These are phyloP conservation scores for Enteromius viviparus DNA, from an alignment of 2,797 vertebrate species.

Conservation along the genomic window DNA sequence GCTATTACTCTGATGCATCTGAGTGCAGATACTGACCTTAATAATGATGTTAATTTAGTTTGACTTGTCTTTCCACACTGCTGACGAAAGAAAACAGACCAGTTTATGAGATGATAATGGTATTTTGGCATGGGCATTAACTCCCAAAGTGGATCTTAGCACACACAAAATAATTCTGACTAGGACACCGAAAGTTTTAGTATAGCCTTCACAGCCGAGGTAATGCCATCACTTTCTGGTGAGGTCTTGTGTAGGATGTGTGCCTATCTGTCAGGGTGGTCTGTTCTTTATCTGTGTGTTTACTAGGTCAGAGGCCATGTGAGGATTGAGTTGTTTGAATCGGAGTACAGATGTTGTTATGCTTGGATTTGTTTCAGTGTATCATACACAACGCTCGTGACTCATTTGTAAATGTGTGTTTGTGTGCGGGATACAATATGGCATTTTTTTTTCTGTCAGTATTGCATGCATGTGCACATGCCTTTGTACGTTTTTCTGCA, in stretches of 20 bases:
- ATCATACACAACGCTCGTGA: not conserved
- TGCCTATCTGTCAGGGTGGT: conserved; percentile 1
- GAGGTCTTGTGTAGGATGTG: conserved; percentile 8
- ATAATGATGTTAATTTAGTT: conserved; percentile 8
- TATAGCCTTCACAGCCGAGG: not conserved
- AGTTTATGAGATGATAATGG: conserved; percentile 28
- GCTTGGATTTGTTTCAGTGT: not conserved
- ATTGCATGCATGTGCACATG: not conserved
- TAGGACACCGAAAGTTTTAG: not conserved
- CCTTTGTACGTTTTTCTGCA: conserved; percentile 15
- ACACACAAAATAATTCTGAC: not conserved
- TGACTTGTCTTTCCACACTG: not conserved
- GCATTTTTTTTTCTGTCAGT: not conserved
- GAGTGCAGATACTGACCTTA: not conserved
- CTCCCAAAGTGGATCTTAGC: not conserved
- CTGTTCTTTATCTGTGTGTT: conserved; percentile 11
- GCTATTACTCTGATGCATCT: not conserved
- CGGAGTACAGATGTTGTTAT: conserved; percentile 14
- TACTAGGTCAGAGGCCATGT: conserved; percentile 9
- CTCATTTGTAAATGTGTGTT: not conserved
- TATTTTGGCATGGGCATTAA: not conserved
- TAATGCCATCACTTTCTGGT: conserved; percentile 2
- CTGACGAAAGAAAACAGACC: conserved; percentile 1
- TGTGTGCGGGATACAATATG: not conserved
- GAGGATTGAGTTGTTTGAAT: conserved; percentile 33